Base-by-base conservation (phyloP, 2,113 vertebrate species). In the Cryptotis parvus region DNA sequence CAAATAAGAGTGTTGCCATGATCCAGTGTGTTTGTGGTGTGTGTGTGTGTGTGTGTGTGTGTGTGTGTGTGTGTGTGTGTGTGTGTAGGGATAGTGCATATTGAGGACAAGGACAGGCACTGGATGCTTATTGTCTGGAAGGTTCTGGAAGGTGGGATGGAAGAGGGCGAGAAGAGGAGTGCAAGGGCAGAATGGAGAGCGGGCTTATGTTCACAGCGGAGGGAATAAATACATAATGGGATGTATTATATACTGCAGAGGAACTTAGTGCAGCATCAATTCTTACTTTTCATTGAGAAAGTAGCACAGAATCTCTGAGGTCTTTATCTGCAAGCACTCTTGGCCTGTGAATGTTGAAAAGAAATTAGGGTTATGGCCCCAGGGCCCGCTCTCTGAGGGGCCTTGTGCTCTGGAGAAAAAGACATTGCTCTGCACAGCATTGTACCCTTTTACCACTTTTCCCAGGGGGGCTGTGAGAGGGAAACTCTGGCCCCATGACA, bases 271-370 rank as follows among this genome's bases (percentile, higher is more conserved):
- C 11, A 80, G 39, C 33, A 66, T 66, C 75, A 41, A 29, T 68
- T 76, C 26, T 61, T 72, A 20, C 45, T 83, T 86, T 68, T 70
- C 72, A 43, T 26, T 82, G 84, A 88, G 35, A 81, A 89, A 95
- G 69, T 20, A 82, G 83, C 41, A 55, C 16, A 49, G 6, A 41
- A 16, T 90, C 78, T 90, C 41, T 85, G 66, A 35, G 41, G 27
- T 63, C 49, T 75, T 92, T 75, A 66, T 87, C 93, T 91, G 55
- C 3, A 91, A 86, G 24, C 39, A 39, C 63, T 65, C 16, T 39
- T 70, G 66, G 12, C 8, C 66, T 69, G 76, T 84, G 72, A 86
- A 80, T 66, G 84, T 82, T 89, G 41, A 76, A 94, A 68, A 90
- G 58, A 79, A 94, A 82, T 94, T 29, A 93, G 33, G 45, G 70